These are phyloP conservation scores for Euproctis similis DNA, from an alignment of 2,888 invertebrate species.

Conservation along the genomic window DNA sequence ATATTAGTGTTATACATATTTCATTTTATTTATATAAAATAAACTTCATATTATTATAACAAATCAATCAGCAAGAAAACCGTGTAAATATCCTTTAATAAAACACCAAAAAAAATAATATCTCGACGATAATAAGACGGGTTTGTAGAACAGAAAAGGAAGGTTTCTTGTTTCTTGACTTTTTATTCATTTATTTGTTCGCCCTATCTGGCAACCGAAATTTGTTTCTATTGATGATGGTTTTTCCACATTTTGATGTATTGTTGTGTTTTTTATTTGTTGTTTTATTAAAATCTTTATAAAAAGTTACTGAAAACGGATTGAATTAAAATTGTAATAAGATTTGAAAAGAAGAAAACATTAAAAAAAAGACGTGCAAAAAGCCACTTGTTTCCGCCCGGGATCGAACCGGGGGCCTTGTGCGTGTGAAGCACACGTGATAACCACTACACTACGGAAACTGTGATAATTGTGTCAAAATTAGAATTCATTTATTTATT, in stretches of 20 bases:
- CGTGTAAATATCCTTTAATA: no score
- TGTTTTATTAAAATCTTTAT: no score
- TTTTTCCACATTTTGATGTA: no score
- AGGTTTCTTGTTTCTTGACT: no score
- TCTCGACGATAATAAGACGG: no score
- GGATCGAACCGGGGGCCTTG: slow-evolving; percentile 83
- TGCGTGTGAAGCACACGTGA: slow-evolving; percentile 88
- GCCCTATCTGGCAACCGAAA: no score
- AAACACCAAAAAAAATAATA: no score
- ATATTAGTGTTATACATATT: slow-evolving; percentile 3
- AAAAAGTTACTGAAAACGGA: slow-evolving; percentile 1
- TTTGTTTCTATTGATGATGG: no score
- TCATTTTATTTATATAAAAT: background rate
- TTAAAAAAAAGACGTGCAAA: slow-evolving; percentile 1
- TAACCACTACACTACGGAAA: slow-evolving; percentile 86
- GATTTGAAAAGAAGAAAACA: background rate
- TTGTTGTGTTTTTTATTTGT: no score
- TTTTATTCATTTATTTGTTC: no score
- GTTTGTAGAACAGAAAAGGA: no score
- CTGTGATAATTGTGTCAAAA: slow-evolving; percentile 5
- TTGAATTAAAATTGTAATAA: background rate
- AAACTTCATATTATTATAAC: background rate
- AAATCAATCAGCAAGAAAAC: background rate
- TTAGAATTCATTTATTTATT: slow-evolving; percentile 1
- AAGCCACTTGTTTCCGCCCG: slow-evolving; percentile 76